Evolutionary conservation across 2,888 invertebrate species (phyloP).

Genomic region (Salticus scenicus): DNA sequence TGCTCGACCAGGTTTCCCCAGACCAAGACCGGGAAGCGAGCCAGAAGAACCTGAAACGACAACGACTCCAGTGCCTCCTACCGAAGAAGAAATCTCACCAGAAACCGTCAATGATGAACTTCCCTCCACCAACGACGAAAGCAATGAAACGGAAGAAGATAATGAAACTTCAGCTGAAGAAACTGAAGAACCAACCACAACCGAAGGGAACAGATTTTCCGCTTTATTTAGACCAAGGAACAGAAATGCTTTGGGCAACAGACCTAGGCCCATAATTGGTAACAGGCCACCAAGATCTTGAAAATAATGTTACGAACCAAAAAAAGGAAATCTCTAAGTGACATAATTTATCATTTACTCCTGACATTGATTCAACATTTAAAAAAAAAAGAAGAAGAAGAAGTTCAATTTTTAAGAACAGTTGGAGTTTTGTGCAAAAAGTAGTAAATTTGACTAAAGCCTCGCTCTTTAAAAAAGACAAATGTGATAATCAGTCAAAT

Average conservation of each 20-base stretch:
- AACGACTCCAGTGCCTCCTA: constrained; percentile 9
- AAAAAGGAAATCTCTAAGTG: no score
- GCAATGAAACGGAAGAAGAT: constrained; percentile 6
- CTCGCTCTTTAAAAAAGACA: no score
- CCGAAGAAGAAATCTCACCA: constrained; percentile 25
- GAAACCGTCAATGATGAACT: neutral
- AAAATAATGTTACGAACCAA: neutral
- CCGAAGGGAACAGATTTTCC: constrained; percentile 54
- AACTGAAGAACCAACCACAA: constrained; percentile 50
- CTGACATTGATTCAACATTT: no score
- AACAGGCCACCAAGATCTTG: constrained; percentile 48
- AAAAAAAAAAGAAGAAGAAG: no score
- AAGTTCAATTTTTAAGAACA: no score
- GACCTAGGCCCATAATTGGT: constrained; percentile 55
- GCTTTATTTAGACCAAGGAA: constrained; percentile 59
- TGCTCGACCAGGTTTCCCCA: constrained; percentile 48
- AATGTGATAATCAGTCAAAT: no score
- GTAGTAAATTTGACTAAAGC: no score
- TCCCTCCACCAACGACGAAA: constrained; percentile 17
- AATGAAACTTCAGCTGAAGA: constrained; percentile 22
- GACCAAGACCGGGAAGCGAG: constrained; percentile 26
- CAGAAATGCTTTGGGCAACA: constrained; percentile 39
- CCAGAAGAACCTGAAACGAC: constrained; percentile 43
- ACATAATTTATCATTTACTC: no score
- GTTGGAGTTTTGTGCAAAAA: no score